These are phyloP conservation scores for Laticauda colubrina DNA, from an alignment of 2,113 vertebrate genomes.

Conservation along the genomic window DNA sequence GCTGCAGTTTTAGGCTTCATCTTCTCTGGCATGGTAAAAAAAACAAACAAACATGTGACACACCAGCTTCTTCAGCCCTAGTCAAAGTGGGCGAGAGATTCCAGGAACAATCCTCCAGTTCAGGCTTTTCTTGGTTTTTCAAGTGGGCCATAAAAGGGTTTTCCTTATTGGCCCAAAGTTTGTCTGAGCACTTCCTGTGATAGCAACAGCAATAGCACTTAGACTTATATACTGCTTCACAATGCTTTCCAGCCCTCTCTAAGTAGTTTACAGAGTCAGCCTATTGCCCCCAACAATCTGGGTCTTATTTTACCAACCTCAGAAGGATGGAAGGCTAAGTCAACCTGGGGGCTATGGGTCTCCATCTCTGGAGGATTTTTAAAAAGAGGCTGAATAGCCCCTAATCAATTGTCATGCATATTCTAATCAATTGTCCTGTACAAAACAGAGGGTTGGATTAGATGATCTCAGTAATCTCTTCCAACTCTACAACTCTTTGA, in stretches of 20 bases:
- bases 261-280: no score
- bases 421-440: not conserved
- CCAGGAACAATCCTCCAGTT: not conserved
- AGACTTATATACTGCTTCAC: no score
- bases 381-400: not conserved
- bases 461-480: not conserved
- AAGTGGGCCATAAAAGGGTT: not conserved
- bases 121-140: not conserved
- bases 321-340: no score
- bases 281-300: no score
- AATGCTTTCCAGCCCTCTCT: no score
- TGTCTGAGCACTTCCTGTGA: not conserved
- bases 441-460: not conserved
- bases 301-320: no score
- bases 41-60: not conserved
- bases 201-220: no score
- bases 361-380: not conserved
- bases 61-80: not conserved
- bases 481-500: not conserved
- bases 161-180: not conserved
- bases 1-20: slow-evolving; percentile 70
- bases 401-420: no score
- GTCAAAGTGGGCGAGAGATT: not conserved
- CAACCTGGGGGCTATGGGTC: not conserved
- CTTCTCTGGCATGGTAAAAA: slow-evolving; percentile 74